Conservation (phyloP, 2,888 invertebrate genomes). For the Arenicola marina region DNA sequence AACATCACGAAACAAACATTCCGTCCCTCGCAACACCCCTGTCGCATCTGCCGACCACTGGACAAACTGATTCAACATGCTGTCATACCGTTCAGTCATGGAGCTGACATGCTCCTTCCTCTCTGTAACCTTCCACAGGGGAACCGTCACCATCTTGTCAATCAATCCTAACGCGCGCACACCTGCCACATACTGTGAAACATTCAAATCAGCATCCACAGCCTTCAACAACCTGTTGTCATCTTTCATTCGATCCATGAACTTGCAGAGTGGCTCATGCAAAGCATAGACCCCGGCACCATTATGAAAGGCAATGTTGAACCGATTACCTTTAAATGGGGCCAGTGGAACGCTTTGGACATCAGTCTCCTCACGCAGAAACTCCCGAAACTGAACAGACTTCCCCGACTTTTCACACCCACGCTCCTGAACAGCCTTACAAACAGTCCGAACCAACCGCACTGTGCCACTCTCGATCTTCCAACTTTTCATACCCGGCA, state of each 20-base stretch:
- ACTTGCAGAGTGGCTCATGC: neutral
- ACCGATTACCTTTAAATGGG: constrained; percentile 10
- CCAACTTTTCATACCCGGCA: neutral
- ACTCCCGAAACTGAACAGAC: neutral
- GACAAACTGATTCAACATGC: too few species aligned
- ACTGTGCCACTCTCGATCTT: neutral
- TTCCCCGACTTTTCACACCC: neutral
- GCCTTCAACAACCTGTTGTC: constrained; percentile 1
- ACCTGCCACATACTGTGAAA: neutral
- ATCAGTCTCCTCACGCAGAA: neutral
- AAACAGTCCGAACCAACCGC: neutral
- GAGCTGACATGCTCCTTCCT: too few species aligned
- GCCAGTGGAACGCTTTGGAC: neutral
- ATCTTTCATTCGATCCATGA: neutral
- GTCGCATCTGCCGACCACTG: too few species aligned
- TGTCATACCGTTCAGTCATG: too few species aligned
- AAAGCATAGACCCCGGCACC: constrained; percentile 9
- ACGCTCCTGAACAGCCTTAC: neutral
- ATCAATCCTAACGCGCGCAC: constrained; percentile 4
- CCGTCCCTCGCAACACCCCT: too few species aligned
- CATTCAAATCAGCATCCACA: neutral
- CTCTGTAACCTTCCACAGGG: too few species aligned
- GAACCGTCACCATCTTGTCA: constrained; percentile 1
- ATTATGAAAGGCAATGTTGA: constrained; percentile 13
- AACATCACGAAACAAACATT: too few species aligned